Percentiles rank a stretch among this genome's conserved stretches.
Evolutionary conservation across 2,888 invertebrate genomes (phyloP).

Genomic region (Copidosoma aretas): DNA sequence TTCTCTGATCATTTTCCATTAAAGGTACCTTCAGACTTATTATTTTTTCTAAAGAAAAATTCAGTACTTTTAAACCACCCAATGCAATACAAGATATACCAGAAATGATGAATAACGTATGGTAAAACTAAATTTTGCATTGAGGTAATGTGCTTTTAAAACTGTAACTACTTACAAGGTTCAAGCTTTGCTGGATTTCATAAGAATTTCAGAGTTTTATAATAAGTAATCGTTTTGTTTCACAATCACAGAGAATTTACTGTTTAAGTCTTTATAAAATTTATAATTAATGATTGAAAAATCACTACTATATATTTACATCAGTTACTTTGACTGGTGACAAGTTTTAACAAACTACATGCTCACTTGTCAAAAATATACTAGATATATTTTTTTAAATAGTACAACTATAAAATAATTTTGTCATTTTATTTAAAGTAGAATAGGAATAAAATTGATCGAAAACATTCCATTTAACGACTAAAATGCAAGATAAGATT

Average conservation of each 20-base stretch:
- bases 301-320: constrained; percentile 36
- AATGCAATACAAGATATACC: constrained; percentile 43
- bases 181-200: constrained; percentile 45
- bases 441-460: constrained; percentile 10
- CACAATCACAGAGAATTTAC: constrained; percentile 37
- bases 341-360: constrained; percentile 14
- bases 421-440: constrained; percentile 18
- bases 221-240: constrained; percentile 28
- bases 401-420: constrained; percentile 27
- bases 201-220: constrained; percentile 27
- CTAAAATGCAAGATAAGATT: constrained; percentile 15
- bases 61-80: constrained; percentile 27
- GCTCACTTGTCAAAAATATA: constrained; percentile 35
- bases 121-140: constrained; percentile 36
- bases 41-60: constrained; percentile 13
- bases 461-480: background rate
- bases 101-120: constrained; percentile 28
- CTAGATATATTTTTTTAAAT: constrained; percentile 29
- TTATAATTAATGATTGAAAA: constrained; percentile 26
- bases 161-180: constrained; percentile 30
- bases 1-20: background rate
- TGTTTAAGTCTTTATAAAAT: constrained; percentile 17
- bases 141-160: constrained; percentile 27
- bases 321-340: constrained; percentile 32
- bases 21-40: constrained; percentile 28